Base-by-base conservation (phyloP, 2,113 vertebrate species). In the Salvator merianae region DNA sequence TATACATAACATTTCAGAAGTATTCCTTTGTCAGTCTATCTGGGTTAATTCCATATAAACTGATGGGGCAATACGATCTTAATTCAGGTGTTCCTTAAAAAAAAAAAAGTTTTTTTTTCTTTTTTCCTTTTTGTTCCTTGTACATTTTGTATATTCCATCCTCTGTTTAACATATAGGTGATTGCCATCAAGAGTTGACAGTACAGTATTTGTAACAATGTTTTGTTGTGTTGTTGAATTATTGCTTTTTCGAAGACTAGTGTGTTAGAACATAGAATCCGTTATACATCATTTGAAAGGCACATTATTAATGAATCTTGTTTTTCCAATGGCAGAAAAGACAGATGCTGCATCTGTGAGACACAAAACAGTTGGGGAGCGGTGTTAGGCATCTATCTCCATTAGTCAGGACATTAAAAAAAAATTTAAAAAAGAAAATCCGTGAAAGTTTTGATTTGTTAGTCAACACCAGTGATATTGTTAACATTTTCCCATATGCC, bases 381-480 rank as follows among this genome's bases (percentile, higher is more conserved):
- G 3, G 79, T 43, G 14, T 36, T 86, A 24, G 68, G 66, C 7
- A 62, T 66, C 66, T 1, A 0, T 65, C 47, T 86, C 59, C 32
- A 84, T 81, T 84, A 84, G 40, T 38, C 0, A 0, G 10, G 79
- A 28, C 3, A 50, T 38, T 50, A 50, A 40, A 77, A 86, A 84
- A 88, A 1, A 28, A 47, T 43, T 77, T 87, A 88, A 89, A 1
- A 16, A 47, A 38, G 79, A 88, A 88, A 89, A 1, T 22, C 77
- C 28, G 4, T 2, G 43, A 38, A 77, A 30, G 0, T 72, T 92
- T 87, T 68, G 4, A 68, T 75, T 84, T 83, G 8, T 86, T 91
- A 53, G 43, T 89, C 7, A n/a, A 86, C 79, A 71, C 59, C 77
- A 71, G 2, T 34, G 4, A 26, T 36, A 3, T 32, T 73, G 0